A percentile compares a stretch with the other conserved stretches of the same genome.
phyloP scores from a whole-genome alignment of 2,888 invertebrate genomes.

The Drosophila tanythrix region DNA sequence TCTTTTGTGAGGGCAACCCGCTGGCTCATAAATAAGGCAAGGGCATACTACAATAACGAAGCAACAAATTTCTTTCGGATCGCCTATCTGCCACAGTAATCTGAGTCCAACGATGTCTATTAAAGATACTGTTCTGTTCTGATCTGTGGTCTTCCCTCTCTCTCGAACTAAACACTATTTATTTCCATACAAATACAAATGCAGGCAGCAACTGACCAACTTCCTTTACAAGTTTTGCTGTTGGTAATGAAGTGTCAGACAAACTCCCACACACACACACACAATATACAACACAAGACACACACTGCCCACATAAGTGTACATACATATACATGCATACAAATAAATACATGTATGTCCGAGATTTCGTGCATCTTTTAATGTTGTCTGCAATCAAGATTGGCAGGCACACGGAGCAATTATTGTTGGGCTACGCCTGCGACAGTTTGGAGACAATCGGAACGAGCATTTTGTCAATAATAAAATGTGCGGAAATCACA shows the following conservation, averaged over 20 bases:
- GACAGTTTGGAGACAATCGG: conserved; percentile 11
- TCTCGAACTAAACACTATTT: conserved; percentile 19
- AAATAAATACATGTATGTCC: not conserved
- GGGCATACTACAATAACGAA: conserved; percentile 55
- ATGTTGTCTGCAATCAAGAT: conserved; percentile 46
- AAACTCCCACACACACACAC: conserved; percentile 35
- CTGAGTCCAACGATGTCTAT: conserved; percentile 67
- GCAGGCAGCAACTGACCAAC: conserved; percentile 29
- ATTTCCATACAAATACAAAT: conserved; percentile 31
- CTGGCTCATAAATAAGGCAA: conserved; percentile 62
- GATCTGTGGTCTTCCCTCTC: not conserved
- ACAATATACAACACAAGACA: conserved; percentile 4
- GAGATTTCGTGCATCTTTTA: conserved; percentile 14
- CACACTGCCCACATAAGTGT: conserved; percentile 39
- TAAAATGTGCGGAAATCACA: conserved; percentile 48
- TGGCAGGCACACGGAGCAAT: conserved; percentile 45
- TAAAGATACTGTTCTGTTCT: conserved; percentile 37
- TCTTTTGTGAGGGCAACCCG: conserved; percentile 22
- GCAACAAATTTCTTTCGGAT: conserved; percentile 54
- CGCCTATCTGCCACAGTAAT: conserved; percentile 70
- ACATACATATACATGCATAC: not conserved
- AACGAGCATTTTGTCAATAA: conserved; percentile 51
- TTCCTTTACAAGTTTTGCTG: conserved; percentile 45
- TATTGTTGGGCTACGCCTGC: conserved; percentile 52
- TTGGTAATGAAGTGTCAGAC: conserved; percentile 67